Evolutionary conservation across 2,113 vertebrate species (phyloP), one percentile per base, ranked within the genome.

Genomic region (Pomatostomus ruficeps): DNA sequence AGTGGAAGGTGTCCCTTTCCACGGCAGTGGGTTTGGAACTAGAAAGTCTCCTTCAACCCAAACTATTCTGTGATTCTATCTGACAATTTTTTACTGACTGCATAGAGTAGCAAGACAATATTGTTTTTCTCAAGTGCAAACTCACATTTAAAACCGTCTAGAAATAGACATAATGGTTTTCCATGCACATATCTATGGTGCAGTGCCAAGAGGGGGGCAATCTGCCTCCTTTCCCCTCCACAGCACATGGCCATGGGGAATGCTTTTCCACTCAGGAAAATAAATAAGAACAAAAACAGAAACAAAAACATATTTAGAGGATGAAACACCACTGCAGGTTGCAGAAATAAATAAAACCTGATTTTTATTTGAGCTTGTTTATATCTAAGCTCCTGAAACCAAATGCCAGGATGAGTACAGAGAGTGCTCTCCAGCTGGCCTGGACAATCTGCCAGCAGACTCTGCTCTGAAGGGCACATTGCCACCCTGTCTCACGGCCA

Each of bases 131-230:
- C 36, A 73, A 87, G 46, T 16, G 38, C 17, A 71, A 57, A n/a
- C 12, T 46, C 35, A 21, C 16, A 22, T 48, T 80, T 28, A 36
- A 29, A 70, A 33, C 23, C 46, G 9, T 14, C n/a, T 71, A 52
- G 54, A 78, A 62, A 38, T 9, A 88, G 35, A 36, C 5, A 13
- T 12, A 26, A 48, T 29, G 7, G 3, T 58, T 38, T 65, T 40
- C 7, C 25, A 48, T 4, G 6, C 3, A 62, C 10, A 15, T 16
- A n/a, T 4, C 16, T 2, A 0, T 5, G 1, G 20, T 4, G 2
- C 31, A 54, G 11, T 29, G 31, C 29, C 57, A 78, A 10, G 3
- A 3, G 19, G 10, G 7, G 12, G 31, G 1, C 5, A 66, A 12
- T 28, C 20, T 6, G 1, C 24, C 33, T 61, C 28, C 16, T 77